A percentile compares a stretch with the other conserved stretches of the same genome.
Evolutionary conservation across 2,888 invertebrate genomes (phyloP).

Genomic region (Meghimatium bilineatum): DNA sequence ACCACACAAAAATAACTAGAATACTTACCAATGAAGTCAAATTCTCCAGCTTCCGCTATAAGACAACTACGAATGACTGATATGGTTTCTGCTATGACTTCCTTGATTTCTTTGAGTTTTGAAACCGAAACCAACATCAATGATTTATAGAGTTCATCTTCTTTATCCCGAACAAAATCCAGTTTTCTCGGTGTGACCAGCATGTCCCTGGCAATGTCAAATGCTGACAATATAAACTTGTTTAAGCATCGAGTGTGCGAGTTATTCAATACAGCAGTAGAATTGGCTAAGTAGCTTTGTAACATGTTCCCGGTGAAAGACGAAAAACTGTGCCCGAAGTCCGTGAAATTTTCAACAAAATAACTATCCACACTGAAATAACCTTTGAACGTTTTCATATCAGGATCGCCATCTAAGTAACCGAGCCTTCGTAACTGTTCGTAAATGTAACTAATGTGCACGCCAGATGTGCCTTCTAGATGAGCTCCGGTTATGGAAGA

Average conservation of each 20-base stretch:
- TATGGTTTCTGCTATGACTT: constrained; percentile 86
- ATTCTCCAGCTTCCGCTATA: constrained; percentile 78
- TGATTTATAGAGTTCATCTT: constrained; percentile 86
- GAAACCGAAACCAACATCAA: constrained; percentile 84
- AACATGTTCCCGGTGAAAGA: constrained; percentile 68
- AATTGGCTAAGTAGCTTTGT: constrained; percentile 78
- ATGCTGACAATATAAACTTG: constrained; percentile 88
- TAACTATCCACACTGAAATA: constrained; percentile 78
- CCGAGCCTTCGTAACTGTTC: constrained; percentile 63
- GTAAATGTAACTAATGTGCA: constrained; percentile 41
- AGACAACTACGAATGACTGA: constrained; percentile 83
- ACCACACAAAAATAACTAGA: too few species aligned
- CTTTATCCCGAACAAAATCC: constrained; percentile 87
- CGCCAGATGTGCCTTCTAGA: neutral
- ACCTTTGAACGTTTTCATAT: constrained; percentile 47
- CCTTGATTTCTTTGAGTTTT: constrained; percentile 87
- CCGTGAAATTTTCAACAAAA: constrained; percentile 79
- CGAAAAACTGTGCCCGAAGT: constrained; percentile 75
- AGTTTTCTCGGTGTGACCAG: constrained; percentile 90
- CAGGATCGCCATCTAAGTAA: constrained; percentile 55
- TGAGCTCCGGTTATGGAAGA: constrained; percentile 30
- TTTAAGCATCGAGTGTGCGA: constrained; percentile 80
- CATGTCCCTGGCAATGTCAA: constrained; percentile 91
- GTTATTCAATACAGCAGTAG: constrained; percentile 80
- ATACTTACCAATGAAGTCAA: constrained; percentile 78